Conservation (phyloP, 92 coral and sea anemone genomes). For the Epizoanthus ramosus region DNA sequence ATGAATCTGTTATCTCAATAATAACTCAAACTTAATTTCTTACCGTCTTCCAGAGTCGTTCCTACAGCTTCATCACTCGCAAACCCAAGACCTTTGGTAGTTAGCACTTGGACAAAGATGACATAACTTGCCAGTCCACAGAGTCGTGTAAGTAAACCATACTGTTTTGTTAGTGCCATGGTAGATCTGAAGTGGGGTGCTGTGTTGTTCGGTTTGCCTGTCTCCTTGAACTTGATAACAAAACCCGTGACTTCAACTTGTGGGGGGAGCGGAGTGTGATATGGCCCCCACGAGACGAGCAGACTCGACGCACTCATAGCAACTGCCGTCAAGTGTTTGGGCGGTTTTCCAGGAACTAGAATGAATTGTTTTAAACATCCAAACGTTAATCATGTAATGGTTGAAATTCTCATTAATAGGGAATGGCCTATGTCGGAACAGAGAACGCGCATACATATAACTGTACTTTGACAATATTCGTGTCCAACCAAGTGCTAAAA, state of each 20-base stretch:
- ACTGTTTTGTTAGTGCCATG: not conserved
- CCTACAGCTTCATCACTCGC: not conserved
- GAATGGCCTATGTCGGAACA: no score
- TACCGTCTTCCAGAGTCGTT: conserved; percentile 18
- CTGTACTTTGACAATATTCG: no score
- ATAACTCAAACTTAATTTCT: not conserved
- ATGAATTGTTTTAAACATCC: not conserved
- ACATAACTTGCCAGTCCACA: conserved; percentile 27
- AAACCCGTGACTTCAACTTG: conserved; percentile 1
- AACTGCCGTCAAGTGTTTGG: not conserved
- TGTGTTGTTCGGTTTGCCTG: not conserved
- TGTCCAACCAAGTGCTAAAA: no score
- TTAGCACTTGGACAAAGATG: conserved; percentile 11
- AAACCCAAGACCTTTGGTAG: conserved; percentile 32
- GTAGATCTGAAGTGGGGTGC: not conserved
- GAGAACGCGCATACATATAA: no score
- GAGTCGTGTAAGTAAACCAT: conserved; percentile 1
- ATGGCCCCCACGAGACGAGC: not conserved
- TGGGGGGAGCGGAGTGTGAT: not conserved
- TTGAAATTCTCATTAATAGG: no score
- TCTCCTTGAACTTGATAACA: conserved; percentile 12
- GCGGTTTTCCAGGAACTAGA: conserved; percentile 31
- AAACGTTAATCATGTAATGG: not conserved
- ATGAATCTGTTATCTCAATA: no score
- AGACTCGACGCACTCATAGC: conserved; percentile 4